A percentile compares a stretch with the other conserved stretches of the same genome.
These are phyloP conservation scores for Lasioglossum calceatum DNA, from an alignment of 2,888 invertebrate species.

Conservation along the genomic window DNA sequence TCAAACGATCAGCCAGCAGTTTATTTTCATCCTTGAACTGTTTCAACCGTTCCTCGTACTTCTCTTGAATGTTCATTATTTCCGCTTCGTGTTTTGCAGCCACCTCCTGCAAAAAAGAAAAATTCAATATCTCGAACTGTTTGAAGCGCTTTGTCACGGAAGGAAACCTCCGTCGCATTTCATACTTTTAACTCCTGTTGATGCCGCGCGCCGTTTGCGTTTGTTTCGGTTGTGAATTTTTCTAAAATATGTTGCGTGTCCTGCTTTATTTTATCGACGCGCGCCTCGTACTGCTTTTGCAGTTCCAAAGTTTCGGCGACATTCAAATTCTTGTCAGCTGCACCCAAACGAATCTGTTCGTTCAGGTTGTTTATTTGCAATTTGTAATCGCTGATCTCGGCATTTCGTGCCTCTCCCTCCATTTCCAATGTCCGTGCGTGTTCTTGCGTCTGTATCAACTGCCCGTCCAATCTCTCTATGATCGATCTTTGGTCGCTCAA, in stretches of 20 bases:
- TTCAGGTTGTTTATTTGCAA: conserved; percentile 77
- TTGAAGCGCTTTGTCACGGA: not conserved
- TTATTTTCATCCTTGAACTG: conserved; percentile 75
- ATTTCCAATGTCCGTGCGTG: conserved; percentile 84
- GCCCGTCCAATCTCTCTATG: conserved; percentile 70
- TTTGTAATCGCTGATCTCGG: conserved; percentile 82
- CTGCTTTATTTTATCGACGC: conserved; percentile 79
- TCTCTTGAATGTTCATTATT: conserved; percentile 69
- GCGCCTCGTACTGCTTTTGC: conserved; percentile 78
- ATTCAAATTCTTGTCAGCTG: conserved; percentile 71
- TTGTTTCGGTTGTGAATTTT: conserved; percentile 77
- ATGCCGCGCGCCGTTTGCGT: conserved; percentile 71
- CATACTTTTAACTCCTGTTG: conserved; percentile 76
- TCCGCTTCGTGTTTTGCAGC: conserved; percentile 73
- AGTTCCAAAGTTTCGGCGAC: conserved; percentile 74
- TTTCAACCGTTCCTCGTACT: conserved; percentile 76
- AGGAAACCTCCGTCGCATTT: not conserved
- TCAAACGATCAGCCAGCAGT: conserved; percentile 71
- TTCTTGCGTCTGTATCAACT: conserved; percentile 72
- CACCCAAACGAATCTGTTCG: conserved; percentile 74
- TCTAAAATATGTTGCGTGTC: conserved; percentile 80
- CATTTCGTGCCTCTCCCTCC: conserved; percentile 86
- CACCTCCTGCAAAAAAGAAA: conserved; percentile 67
- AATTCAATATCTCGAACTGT: not conserved
- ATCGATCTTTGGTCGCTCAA: conserved; percentile 70